A percentile compares a stretch with the other conserved stretches of the same genome.
These are phyloP conservation scores for Apodemia hepburni DNA, from an alignment of 2,888 invertebrate species.

Conservation along the genomic window DNA sequence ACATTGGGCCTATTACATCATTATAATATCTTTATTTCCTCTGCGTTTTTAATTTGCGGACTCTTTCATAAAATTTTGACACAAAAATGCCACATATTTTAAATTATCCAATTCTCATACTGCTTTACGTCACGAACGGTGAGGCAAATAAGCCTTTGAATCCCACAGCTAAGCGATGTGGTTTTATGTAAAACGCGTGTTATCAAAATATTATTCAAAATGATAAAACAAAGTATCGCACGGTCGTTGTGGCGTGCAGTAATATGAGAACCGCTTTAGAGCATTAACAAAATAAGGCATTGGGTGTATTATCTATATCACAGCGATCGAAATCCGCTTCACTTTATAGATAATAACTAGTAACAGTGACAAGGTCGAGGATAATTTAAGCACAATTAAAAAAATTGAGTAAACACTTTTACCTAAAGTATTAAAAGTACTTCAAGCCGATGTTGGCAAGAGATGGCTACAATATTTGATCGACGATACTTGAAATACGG, in stretches of 20 bases:
- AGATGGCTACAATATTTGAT: too few relatives aligned
- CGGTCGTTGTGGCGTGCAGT: not conserved
- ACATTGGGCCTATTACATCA: too few relatives aligned
- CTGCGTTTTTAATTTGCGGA: not conserved
- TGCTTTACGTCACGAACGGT: not conserved
- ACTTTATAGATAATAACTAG: not conserved
- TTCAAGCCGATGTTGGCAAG: too few relatives aligned
- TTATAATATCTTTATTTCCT: not conserved
- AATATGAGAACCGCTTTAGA: not conserved
- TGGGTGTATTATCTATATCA: conserved; percentile 48
- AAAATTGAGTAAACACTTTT: too few relatives aligned
- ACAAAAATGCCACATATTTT: conserved; percentile 1
- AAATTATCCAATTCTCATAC: not conserved
- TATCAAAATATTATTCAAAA: not conserved
- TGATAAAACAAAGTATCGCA: not conserved
- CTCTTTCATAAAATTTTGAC: not conserved
- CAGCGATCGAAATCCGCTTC: conserved; percentile 36
- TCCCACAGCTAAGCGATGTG: too few relatives aligned
- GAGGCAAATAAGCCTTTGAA: not conserved
- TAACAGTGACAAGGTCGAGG: too few relatives aligned
- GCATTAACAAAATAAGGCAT: conserved; percentile 39
- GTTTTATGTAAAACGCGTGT: too few relatives aligned
- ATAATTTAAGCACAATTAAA: too few relatives aligned
- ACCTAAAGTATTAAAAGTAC: too few relatives aligned
- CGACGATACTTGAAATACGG: too few relatives aligned